A percentile compares a stretch with the other conserved stretches of the same genome.
Evolutionary conservation across 1,140 invertebrate genomes (phyloP).

Genomic region (Coelopa frigida): DNA sequence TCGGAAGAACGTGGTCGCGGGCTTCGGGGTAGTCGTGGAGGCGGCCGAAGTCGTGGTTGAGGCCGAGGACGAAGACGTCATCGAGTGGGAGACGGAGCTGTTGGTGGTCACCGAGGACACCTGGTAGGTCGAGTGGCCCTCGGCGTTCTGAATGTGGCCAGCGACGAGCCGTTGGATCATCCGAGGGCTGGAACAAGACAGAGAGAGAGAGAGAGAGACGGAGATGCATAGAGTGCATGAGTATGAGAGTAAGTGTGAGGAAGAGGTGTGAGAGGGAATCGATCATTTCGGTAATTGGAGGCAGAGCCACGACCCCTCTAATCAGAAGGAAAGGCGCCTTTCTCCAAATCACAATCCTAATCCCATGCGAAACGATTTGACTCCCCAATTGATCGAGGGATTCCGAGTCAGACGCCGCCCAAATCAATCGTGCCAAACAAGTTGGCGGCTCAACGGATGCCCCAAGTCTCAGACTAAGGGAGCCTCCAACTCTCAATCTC

Average conservation of each 20-base stretch:
- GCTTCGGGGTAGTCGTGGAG: neutral
- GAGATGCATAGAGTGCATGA: neutral
- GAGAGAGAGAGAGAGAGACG: slow-evolving; percentile 1
- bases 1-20: neutral
- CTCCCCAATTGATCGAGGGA: no score
- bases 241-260: neutral
- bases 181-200: slow-evolving; percentile 42
- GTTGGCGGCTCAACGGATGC: no score
- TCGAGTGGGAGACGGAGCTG: slow-evolving; percentile 15
- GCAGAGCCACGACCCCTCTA: neutral
- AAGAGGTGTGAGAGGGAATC: neutral
- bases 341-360: no score
- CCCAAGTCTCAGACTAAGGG: no score
- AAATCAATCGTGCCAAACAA: no score
- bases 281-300: neutral
- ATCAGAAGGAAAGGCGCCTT: no score
- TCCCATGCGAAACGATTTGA: no score
- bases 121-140: slow-evolving; percentile 33
- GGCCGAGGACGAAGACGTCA: slow-evolving; percentile 8
- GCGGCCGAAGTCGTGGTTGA: neutral
- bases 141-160: slow-evolving; percentile 50
- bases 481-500: no score
- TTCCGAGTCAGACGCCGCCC: no score
- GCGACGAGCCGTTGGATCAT: slow-evolving; percentile 54
- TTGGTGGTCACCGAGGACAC: slow-evolving; percentile 32